Percentiles rank a stretch among this genome's conserved stretches.
phyloP scores from a whole-genome alignment of 1,140 invertebrate genomes.

The Brachionus asplanchnoidis region DNA sequence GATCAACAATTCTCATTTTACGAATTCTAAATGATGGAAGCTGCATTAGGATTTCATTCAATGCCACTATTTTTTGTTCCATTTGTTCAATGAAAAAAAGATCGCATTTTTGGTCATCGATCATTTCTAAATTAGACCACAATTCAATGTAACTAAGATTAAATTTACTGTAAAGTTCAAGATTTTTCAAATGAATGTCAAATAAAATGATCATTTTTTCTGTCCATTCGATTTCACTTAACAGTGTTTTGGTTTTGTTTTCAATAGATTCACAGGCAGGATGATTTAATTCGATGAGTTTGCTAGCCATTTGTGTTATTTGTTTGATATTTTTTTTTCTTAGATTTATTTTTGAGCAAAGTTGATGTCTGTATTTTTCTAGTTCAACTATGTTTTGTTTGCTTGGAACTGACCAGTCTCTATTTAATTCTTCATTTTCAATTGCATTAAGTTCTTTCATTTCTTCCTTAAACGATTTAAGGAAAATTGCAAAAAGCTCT shows the following conservation, averaged over 20 bases:
- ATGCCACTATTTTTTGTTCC: not conserved
- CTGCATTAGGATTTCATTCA: not conserved
- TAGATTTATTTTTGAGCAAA: not conserved
- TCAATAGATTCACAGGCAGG: not conserved
- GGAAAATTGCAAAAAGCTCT: not conserved
- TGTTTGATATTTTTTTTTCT: not conserved
- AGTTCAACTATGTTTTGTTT: not conserved
- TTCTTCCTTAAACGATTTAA: not conserved
- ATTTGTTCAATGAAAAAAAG: not conserved
- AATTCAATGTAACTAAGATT: not conserved
- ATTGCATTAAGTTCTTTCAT: not conserved
- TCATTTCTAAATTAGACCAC: not conserved
- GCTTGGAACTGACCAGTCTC: conserved; percentile 8
- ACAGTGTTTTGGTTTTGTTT: not conserved
- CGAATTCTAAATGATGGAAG: not conserved
- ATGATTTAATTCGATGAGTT: not conserved
- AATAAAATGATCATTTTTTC: not conserved
- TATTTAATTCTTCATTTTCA: conserved; percentile 10
- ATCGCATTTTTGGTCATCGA: not conserved
- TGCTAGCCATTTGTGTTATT: not conserved
- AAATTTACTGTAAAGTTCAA: not conserved
- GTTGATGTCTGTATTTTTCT: not conserved
- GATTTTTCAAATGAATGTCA: not conserved
- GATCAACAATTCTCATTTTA: not conserved
- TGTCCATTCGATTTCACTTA: not conserved